Evolutionary conservation across 1,140 invertebrate genomes (phyloP).

Genomic region (Euglossa dilemma): DNA sequence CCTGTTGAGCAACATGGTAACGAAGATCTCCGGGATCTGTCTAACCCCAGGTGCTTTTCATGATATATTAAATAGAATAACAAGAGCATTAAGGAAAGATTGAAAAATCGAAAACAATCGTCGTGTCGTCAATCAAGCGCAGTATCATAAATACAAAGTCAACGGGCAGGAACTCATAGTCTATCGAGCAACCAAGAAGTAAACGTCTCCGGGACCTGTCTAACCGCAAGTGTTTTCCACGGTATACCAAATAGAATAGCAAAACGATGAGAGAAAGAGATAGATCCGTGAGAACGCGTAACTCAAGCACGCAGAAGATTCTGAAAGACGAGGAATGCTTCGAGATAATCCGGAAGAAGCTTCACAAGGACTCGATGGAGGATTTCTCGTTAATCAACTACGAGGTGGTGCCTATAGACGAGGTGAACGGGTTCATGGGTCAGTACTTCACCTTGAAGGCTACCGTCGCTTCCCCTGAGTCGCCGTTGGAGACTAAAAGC

Average conservation of each 20-base stretch:
- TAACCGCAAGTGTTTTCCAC: too few relatives aligned
- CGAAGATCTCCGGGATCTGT: neutral
- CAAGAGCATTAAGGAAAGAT: too few relatives aligned
- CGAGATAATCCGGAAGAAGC: conserved; percentile 81
- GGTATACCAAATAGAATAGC: neutral
- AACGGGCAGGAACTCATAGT: neutral
- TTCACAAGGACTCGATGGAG: conserved; percentile 76
- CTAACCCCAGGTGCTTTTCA: too few relatives aligned
- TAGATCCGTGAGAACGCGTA: conserved; percentile 43
- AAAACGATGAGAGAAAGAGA: too few relatives aligned
- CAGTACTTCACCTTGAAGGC: conserved; percentile 73
- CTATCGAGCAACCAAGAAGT: too few relatives aligned
- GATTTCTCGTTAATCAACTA: conserved; percentile 72
- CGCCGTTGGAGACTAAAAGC: conserved; percentile 61
- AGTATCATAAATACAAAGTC: neutral
- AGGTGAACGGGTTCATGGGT: conserved; percentile 72
- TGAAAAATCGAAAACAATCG: neutral
- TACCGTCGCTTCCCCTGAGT: conserved; percentile 53
- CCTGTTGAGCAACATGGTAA: too few relatives aligned
- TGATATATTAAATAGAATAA: neutral
- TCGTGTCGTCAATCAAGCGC: too few relatives aligned
- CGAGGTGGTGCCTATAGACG: conserved; percentile 67
- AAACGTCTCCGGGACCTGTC: neutral
- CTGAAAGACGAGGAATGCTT: conserved; percentile 83
- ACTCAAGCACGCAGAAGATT: conserved; percentile 64